Conservation (phyloP, 2,113 vertebrate species). For the Boleophthalmus pectinirostris region DNA sequence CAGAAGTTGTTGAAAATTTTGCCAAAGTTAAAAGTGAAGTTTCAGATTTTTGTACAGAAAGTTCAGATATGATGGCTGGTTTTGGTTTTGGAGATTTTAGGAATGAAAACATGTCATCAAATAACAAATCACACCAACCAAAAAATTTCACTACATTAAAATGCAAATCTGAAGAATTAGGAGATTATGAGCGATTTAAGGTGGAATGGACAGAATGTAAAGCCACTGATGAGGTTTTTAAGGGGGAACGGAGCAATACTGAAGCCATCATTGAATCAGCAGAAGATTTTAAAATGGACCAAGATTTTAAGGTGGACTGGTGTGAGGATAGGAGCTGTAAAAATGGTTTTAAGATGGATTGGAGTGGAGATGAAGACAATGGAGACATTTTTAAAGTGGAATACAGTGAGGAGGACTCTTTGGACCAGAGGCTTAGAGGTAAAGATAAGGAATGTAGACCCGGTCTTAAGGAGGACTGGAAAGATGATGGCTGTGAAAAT, state of each 20-base stretch:
- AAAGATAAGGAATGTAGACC: background rate
- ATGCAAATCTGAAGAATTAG: background rate
- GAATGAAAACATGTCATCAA: background rate
- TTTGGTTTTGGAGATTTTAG: background rate
- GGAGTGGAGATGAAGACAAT: background rate
- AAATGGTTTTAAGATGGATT: constrained; percentile 52
- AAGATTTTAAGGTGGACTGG: background rate
- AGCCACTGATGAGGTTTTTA: constrained; percentile 70
- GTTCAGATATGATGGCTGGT: background rate
- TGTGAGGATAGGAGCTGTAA: constrained; percentile 53
- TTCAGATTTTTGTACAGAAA: background rate
- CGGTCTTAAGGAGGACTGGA: background rate
- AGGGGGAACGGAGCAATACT: background rate
- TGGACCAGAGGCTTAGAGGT: background rate
- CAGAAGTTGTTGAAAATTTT: too few relatives aligned
- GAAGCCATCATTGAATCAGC: background rate
- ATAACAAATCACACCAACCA: background rate
- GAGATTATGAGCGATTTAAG: constrained; percentile 18
- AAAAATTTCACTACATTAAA: background rate
- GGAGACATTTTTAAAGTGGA: background rate
- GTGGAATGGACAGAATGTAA: constrained; percentile 43
- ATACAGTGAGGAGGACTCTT: too few relatives aligned
- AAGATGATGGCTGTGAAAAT: background rate
- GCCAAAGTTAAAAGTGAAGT: background rate
- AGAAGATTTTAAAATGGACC: background rate